These are phyloP conservation scores for Hyles euphorbiae DNA, from an alignment of 1,140 invertebrate species.

Conservation along the genomic window DNA sequence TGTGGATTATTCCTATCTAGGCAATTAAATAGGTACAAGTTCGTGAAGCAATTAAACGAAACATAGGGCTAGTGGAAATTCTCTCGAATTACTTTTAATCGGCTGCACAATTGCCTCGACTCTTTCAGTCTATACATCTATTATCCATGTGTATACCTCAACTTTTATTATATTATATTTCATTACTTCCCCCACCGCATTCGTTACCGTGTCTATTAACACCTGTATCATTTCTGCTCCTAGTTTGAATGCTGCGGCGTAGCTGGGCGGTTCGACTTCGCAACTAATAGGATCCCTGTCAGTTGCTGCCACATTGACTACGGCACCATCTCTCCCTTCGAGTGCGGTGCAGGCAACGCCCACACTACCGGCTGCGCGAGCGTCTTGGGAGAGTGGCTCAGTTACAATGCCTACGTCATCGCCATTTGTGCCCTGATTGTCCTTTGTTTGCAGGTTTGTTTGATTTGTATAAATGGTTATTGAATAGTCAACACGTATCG, in stretches of 20 bases:
- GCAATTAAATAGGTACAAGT: no score
- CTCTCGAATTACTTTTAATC: no score
- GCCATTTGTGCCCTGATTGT: constrained; percentile 37
- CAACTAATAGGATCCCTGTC: constrained; percentile 47
- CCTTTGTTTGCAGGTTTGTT: constrained; percentile 47
- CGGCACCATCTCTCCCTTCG: constrained; percentile 54
- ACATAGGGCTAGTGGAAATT: no score
- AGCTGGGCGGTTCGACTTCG: constrained; percentile 69
- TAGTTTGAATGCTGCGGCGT: constrained; percentile 81
- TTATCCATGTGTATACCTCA: no score
- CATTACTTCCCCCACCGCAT: no score
- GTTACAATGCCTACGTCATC: constrained; percentile 39
- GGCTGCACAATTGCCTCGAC: no score
- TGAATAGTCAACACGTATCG: neutral
- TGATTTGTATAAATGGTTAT: neutral
- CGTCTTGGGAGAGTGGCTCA: constrained; percentile 48
- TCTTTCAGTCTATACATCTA: no score
- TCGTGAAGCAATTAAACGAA: no score
- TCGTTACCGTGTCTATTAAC: neutral
- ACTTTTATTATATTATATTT: no score
- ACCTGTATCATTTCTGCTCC: neutral
- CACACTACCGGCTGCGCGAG: constrained; percentile 37
- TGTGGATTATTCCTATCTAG: no score
- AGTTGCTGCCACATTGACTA: constrained; percentile 70
- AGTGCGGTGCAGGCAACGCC: constrained; percentile 37